phyloP scores from a whole-genome alignment of 1,140 invertebrate genomes.

The Calliphora vicina region DNA sequence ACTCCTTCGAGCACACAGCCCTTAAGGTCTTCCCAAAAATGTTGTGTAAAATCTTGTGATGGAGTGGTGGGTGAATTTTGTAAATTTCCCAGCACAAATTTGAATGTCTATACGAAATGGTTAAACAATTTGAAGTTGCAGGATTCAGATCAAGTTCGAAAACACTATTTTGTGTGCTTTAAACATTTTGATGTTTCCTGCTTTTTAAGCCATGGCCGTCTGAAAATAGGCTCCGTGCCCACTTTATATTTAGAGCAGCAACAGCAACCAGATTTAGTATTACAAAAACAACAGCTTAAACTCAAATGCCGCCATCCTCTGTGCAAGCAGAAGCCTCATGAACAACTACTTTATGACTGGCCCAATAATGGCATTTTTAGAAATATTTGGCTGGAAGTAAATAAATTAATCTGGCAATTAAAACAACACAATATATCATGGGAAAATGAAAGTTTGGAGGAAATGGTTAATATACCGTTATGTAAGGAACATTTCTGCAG shows the following conservation, averaged over 20 bases:
- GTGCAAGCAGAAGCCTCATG: background rate
- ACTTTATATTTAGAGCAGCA: background rate
- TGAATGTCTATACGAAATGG: background rate
- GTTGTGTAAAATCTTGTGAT: background rate
- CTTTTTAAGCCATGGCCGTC: too few species aligned
- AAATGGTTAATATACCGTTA: background rate
- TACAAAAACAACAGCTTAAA: background rate
- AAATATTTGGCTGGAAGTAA: background rate
- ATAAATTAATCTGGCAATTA: background rate
- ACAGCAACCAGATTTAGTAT: background rate
- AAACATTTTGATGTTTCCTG: background rate
- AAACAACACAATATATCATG: background rate
- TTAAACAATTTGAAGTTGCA: background rate
- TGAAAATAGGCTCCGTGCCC: background rate
- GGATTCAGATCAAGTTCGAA: background rate
- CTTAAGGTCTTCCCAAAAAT: too few species aligned
- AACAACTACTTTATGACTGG: background rate
- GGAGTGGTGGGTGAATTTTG: background rate
- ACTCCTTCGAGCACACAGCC: too few species aligned
- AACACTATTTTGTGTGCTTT: background rate
- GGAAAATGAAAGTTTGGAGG: background rate
- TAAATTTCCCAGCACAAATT: background rate
- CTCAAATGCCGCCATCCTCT: background rate
- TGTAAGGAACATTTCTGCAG: slow-evolving; percentile 4
- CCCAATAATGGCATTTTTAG: background rate